phyloP scores from a whole-genome alignment of 2,888 invertebrate species.

The Steromphala cineraria region DNA sequence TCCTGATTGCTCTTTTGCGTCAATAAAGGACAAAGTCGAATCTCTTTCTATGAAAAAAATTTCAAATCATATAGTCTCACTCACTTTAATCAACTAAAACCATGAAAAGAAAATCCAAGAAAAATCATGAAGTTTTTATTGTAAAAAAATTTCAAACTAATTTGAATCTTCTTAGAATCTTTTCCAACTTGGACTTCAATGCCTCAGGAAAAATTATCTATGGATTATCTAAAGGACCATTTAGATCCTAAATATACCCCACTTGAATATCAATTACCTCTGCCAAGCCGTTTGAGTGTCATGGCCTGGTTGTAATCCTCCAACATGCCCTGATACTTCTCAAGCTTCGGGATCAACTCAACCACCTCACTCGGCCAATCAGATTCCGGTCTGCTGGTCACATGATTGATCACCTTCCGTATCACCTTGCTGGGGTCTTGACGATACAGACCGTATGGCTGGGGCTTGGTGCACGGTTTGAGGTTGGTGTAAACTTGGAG shows the following conservation, averaged over 20 bases:
- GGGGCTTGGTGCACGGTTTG: conserved; percentile 42
- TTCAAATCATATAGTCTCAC: too few relatives aligned
- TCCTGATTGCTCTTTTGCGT: too few relatives aligned
- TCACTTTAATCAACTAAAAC: too few relatives aligned
- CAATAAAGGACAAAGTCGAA: too few relatives aligned
- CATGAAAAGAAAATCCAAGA: too few relatives aligned
- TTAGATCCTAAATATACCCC: not conserved
- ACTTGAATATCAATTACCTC: conserved; percentile 60
- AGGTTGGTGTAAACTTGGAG: conserved; percentile 66
- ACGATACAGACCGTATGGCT: conserved; percentile 50
- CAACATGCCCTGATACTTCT: conserved; percentile 71
- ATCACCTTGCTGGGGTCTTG: conserved; percentile 58
- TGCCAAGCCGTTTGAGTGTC: conserved; percentile 74
- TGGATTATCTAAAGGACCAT: not conserved
- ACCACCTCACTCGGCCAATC: conserved; percentile 54
- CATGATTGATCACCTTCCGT: conserved; percentile 51
- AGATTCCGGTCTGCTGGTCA: conserved; percentile 45
- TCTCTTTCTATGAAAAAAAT: too few relatives aligned
- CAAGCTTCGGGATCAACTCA: conserved; percentile 63
- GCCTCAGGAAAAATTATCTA: too few relatives aligned
- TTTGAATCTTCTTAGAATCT: too few relatives aligned
- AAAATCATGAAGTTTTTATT: too few relatives aligned
- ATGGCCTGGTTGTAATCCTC: conserved; percentile 76
- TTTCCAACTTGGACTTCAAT: too few relatives aligned
- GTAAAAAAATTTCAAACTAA: too few relatives aligned